Percentiles rank a stretch among this genome's conserved stretches.
These are phyloP conservation scores for Callinectes sapidus DNA, from an alignment of 2,888 invertebrate genomes.

Conservation along the genomic window DNA sequence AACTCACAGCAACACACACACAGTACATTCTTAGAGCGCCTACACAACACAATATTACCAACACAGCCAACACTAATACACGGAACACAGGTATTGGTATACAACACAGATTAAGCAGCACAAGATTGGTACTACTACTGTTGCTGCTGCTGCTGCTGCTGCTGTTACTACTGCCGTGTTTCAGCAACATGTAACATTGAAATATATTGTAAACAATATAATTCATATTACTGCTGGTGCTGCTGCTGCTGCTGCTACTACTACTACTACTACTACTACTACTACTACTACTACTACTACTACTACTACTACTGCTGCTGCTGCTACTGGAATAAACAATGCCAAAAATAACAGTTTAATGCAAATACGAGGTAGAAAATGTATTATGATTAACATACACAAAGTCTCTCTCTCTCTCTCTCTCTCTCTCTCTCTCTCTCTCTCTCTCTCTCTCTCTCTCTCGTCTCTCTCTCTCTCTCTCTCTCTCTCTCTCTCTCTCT, in stretches of 20 bases:
- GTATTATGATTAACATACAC: not conserved
- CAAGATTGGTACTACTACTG: not conserved
- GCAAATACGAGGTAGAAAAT: not conserved
- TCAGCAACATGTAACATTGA: not conserved
- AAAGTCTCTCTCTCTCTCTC: not conserved
- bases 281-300: not conserved
- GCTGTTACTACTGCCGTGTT: too few species aligned
- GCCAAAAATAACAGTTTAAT: not conserved
- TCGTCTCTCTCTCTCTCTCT: constrained; percentile 10
- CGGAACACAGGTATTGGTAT: too few species aligned
- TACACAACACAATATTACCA: too few species aligned
- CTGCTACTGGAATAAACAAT: not conserved
- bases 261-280: not conserved
- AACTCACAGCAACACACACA: too few species aligned
- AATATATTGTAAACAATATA: too few species aligned
- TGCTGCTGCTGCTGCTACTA: not conserved
- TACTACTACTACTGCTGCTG: not conserved
- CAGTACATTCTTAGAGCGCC: too few species aligned
- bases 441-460: constrained; percentile 8
- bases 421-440: constrained; percentile 24
- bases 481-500: constrained; percentile 17
- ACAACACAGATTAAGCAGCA: too few species aligned
- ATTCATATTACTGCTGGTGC: not conserved
- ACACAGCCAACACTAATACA: too few species aligned
- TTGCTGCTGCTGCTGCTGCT: not conserved